Evolutionary conservation across 1,140 invertebrate species (phyloP).

Genomic region (Drosophila sulfurigaster): DNA sequence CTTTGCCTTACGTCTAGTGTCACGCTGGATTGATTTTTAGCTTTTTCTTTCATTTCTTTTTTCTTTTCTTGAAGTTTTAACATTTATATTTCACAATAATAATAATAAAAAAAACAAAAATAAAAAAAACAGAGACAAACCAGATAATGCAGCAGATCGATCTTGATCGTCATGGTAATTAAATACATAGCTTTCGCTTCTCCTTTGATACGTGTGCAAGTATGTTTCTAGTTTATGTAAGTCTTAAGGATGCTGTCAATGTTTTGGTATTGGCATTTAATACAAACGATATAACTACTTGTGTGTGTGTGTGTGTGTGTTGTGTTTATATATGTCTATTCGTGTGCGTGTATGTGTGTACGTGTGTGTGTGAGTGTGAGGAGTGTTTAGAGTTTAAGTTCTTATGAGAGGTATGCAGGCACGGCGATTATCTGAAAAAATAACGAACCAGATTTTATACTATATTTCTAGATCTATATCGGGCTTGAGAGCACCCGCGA

Average conservation of each 20-base stretch:
- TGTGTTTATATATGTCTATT: slow-evolving; percentile 6
- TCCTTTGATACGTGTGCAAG: slow-evolving; percentile 20
- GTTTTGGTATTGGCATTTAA: slow-evolving; percentile 73
- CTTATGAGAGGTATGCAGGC: slow-evolving; percentile 79
- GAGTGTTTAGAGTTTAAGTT: slow-evolving; percentile 33
- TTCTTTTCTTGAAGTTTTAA: background rate
- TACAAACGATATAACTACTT: slow-evolving; percentile 39
- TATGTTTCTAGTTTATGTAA: slow-evolving; percentile 13
- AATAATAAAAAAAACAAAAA: slow-evolving; percentile 18
- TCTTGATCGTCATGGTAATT: slow-evolving; percentile 5
- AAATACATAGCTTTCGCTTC: slow-evolving; percentile 31
- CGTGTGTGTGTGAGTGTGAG: slow-evolving; percentile 21
- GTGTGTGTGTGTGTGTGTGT: slow-evolving; percentile 17
- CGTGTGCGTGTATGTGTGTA: slow-evolving; percentile 11
- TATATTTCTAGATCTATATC: slow-evolving; percentile 42
- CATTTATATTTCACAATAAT: slow-evolving; percentile 26
- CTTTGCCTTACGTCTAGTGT: slow-evolving; percentile 59
- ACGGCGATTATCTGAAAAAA: slow-evolving; percentile 79
- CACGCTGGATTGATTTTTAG: slow-evolving; percentile 34
- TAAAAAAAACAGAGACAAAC: background rate
- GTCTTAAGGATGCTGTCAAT: slow-evolving; percentile 67
- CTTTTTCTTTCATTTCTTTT: slow-evolving; percentile 3
- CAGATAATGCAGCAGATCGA: slow-evolving; percentile 30
- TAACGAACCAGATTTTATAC: slow-evolving; percentile 68
- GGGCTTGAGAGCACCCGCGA: slow-evolving; percentile 13